phyloP scores from a whole-genome alignment of 2,113 vertebrate genomes.

The Mixornis gularis region DNA sequence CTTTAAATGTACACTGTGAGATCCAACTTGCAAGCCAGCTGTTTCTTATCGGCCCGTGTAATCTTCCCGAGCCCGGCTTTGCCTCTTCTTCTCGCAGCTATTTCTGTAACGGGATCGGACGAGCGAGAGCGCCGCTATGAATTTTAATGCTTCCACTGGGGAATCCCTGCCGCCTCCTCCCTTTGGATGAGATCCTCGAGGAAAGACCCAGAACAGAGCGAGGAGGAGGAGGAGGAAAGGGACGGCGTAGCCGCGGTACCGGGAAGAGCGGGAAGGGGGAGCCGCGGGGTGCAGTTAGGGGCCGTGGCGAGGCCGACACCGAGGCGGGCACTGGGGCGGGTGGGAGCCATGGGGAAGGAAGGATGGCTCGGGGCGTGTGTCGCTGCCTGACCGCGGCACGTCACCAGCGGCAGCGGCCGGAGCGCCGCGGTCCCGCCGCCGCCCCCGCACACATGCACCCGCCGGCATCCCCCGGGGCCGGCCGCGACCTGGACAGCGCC shows the following conservation, averaged over 20 bases:
- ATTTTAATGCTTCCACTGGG: constrained; percentile 12
- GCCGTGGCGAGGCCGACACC: not conserved
- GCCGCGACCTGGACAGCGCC: not conserved
- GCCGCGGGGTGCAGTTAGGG: not conserved
- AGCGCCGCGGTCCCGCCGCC: not conserved
- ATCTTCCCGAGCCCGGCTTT: constrained; percentile 4
- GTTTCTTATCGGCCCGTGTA: not conserved
- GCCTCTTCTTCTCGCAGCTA: constrained; percentile 4
- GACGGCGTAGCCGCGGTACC: not conserved
- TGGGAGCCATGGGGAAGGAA: not conserved
- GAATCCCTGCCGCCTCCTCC: constrained; percentile 52
- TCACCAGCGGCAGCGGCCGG: not conserved
- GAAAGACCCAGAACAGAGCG: constrained; percentile 45
- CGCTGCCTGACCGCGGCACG: constrained; percentile 11
- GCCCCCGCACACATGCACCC: not conserved
- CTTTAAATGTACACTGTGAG: constrained; percentile 35
- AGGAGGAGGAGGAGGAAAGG: not conserved
- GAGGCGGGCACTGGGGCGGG: not conserved
- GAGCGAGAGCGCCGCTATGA: not conserved
- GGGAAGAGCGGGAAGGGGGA: not conserved
- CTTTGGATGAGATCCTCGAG: constrained; percentile 24
- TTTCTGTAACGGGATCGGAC: constrained; percentile 14
- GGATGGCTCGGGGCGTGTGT: not conserved
- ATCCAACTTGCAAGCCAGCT: constrained; percentile 12
- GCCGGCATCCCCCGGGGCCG: not conserved